Base-by-base conservation (phyloP, 1,140 invertebrate species). In the Papilio dardanus region DNA sequence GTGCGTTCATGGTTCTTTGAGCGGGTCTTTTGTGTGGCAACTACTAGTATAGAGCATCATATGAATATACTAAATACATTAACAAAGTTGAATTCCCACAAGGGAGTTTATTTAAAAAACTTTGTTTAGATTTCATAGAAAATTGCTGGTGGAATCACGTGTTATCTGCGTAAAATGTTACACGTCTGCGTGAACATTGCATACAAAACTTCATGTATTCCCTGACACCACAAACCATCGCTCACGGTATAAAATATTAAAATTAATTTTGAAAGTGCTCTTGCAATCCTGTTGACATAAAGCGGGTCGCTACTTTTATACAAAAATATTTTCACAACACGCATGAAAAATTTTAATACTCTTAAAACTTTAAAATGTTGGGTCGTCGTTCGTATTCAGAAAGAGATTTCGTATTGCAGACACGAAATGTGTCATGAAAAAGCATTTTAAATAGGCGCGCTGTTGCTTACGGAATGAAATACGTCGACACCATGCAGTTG, bases 351-450 rank as follows among this genome's bases (percentile, higher is more conserved):
- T 62, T 62, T 62, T 62, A 62, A 62, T 62, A 62, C 54, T 62
- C 54, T 62, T 62, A 62, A 62, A 62, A 62, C 54, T 62, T 62
- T 62, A 62, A 62, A 62, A 62, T 62, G 54, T 62, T 62, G 24
- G 54, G 54, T 62, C 54, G 54, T 12, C 24, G 54, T 68, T 68
- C 31, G 67, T 68, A 68, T 68, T 68, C 67, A 24, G 19, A 68
- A 68, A 68, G 19, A 68, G 21, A 68, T 40, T 37, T 68, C 37
- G 37, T 40, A 68, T 68, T 37, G 33, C 67, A 37, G 67, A 68
- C 67, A 68, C 33, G 67, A 40, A 37, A 68, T 68, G 67, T 68
- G 35, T 68, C 67, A 68, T 68, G 67, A 68, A 68, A 68, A 68
- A 68, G 33, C 33, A 68, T 68, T 68, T 68, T 68, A 37, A 68